Conservation (phyloP, 1,140 invertebrate species). For the Bicyclus anynana region DNA sequence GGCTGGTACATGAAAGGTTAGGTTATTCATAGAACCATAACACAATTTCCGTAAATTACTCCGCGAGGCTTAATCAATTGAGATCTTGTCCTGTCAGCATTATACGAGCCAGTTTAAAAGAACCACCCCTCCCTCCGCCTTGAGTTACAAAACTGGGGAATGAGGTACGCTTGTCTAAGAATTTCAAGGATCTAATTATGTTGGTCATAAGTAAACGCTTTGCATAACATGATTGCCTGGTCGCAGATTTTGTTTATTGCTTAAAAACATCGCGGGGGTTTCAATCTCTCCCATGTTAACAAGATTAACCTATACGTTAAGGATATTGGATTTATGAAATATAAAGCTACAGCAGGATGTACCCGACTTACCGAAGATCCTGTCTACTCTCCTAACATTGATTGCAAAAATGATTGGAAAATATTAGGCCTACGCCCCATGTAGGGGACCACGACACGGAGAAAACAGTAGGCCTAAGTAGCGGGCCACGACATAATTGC, state of each 20-base stretch:
- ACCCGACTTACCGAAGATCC: too few species aligned
- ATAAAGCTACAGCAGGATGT: too few species aligned
- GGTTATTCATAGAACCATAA: conserved; percentile 5
- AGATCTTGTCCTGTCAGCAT: conserved; percentile 2
- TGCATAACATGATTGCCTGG: conserved; percentile 8
- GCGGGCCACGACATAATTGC: too few species aligned
- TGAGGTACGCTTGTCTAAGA: neutral
- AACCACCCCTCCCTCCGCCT: neutral
- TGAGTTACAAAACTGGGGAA: neutral
- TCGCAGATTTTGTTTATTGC: conserved; percentile 6
- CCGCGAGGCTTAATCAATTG: neutral
- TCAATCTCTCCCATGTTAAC: conserved; percentile 1
- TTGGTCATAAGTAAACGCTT: conserved; percentile 1
- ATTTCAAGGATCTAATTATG: neutral
- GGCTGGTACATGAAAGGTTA: neutral
- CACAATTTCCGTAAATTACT: conserved; percentile 1
- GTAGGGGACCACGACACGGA: too few species aligned
- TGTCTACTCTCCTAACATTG: too few species aligned
- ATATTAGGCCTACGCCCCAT: too few species aligned
- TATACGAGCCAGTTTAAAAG: neutral
- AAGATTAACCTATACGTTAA: neutral
- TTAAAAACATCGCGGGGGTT: neutral
- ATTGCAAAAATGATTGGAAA: too few species aligned
- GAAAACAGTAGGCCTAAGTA: too few species aligned
- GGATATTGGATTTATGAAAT: neutral